These are phyloP conservation scores for Danaus plexippus DNA, from an alignment of 1,140 invertebrate genomes.

Conservation along the genomic window DNA sequence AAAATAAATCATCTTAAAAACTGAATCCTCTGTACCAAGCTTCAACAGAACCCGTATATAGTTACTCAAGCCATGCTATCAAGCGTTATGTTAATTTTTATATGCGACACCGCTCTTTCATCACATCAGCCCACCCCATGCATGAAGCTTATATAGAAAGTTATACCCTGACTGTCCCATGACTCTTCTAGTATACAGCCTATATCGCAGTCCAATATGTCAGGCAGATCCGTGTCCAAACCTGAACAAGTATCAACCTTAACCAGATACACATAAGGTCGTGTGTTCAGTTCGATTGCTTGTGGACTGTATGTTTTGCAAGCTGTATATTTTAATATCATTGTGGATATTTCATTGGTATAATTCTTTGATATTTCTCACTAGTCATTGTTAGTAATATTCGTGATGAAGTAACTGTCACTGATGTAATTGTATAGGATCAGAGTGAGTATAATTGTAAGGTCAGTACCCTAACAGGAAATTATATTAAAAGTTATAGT, in stretches of 20 bases:
- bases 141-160: conserved; percentile 26
- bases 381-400: too few species aligned
- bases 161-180: conserved; percentile 57
- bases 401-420: too few species aligned
- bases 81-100: conserved; percentile 12
- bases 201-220: conserved; percentile 57
- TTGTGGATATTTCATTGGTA: conserved; percentile 2
- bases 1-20: too few species aligned
- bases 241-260: conserved; percentile 56
- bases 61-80: conserved; percentile 30
- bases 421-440: not conserved
- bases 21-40: too few species aligned
- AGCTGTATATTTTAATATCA: conserved; percentile 12
- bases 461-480: conserved; percentile 8
- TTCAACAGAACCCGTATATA: too few species aligned
- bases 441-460: conserved; percentile 9
- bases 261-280: conserved; percentile 18
- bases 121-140: conserved; percentile 41
- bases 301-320: conserved; percentile 28
- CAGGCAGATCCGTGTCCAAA: conserved; percentile 60
- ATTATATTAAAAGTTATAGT: conserved; percentile 5
- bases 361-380: too few species aligned
- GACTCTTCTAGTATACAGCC: conserved; percentile 57
- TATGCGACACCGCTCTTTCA: not conserved
- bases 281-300: conserved; percentile 40